Conservation (phyloP, 2,888 invertebrate genomes). For the Oscheius sp. region DNA sequence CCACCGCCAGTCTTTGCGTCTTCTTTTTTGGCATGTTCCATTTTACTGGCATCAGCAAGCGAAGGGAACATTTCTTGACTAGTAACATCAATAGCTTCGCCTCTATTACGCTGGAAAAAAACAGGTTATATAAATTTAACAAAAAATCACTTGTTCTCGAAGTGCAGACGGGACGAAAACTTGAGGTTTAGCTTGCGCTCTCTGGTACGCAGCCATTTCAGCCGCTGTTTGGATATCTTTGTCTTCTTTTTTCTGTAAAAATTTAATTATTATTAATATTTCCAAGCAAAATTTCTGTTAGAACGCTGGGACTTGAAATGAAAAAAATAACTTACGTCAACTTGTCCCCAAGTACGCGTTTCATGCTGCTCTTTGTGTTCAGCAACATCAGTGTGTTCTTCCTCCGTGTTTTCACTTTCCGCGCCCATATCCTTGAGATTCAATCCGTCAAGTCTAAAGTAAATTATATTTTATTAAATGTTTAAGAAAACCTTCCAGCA, state of each 20-base stretch:
- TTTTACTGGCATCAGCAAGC: slow-evolving; percentile 64
- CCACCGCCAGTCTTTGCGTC: slow-evolving; percentile 51
- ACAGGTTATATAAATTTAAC: background rate
- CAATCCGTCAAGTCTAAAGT: slow-evolving; percentile 54
- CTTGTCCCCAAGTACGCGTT: slow-evolving; percentile 49
- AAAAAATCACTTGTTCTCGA: slow-evolving; percentile 4
- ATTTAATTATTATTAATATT: background rate
- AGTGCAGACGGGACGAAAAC: slow-evolving; percentile 32
- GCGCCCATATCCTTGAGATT: slow-evolving; percentile 62
- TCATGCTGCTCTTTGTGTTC: slow-evolving; percentile 53
- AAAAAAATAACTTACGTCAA: slow-evolving; percentile 25
- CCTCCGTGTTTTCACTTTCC: slow-evolving; percentile 50
- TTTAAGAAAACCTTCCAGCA: slow-evolving; percentile 29
- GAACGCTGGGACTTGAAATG: too few relatives aligned
- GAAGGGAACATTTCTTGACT: slow-evolving; percentile 65
- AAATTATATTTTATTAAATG: background rate
- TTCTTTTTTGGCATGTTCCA: slow-evolving; percentile 65
- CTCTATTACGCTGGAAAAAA: background rate
- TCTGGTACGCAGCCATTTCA: slow-evolving; percentile 39
- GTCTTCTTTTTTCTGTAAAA: slow-evolving; percentile 35
- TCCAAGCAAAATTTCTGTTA: too few relatives aligned
- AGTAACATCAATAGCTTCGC: slow-evolving; percentile 41
- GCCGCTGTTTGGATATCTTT: slow-evolving; percentile 34
- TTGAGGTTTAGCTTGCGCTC: slow-evolving; percentile 5
- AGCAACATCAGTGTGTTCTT: slow-evolving; percentile 50